phyloP scores from a whole-genome alignment of 2,888 invertebrate genomes.

The Hypsopygia costalis region DNA sequence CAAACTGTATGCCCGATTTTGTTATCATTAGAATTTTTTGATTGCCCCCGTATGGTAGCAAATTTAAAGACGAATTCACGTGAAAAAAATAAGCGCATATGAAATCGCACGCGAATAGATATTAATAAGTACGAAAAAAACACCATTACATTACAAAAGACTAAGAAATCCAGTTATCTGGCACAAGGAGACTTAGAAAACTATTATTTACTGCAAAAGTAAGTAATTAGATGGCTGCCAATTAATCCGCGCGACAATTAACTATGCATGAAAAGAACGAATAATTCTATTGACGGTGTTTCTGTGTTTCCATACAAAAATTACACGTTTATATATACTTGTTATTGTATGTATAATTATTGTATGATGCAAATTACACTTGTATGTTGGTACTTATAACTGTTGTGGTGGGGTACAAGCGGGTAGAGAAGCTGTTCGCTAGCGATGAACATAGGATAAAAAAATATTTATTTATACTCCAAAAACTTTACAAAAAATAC shows the following conservation, averaged over 20 bases:
- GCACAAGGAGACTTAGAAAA: neutral
- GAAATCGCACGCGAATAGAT: too few species aligned
- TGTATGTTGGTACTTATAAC: neutral
- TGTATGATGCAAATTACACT: neutral
- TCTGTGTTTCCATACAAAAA: constrained; percentile 16
- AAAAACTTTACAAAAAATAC: too few species aligned
- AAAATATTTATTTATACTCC: too few species aligned
- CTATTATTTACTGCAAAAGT: neutral
- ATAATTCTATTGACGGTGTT: constrained; percentile 33
- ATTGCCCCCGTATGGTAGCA: too few species aligned
- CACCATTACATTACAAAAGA: too few species aligned
- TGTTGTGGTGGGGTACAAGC: neutral
- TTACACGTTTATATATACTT: constrained; percentile 15
- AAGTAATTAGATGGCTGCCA: neutral
- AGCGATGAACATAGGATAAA: too few species aligned
- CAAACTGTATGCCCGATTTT: too few species aligned
- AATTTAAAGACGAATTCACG: too few species aligned
- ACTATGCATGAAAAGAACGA: constrained; percentile 28
- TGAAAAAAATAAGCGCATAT: too few species aligned
- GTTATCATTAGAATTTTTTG: too few species aligned
- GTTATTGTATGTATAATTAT: constrained; percentile 16
- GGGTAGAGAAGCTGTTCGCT: neutral
- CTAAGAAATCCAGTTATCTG: too few species aligned
- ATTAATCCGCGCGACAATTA: constrained; percentile 16
- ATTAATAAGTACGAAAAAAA: neutral